Percentiles rank a stretch among this genome's conserved stretches.
Evolutionary conservation across 2,888 invertebrate species (phyloP).

Genomic region (Balanococcus diminutus): DNA sequence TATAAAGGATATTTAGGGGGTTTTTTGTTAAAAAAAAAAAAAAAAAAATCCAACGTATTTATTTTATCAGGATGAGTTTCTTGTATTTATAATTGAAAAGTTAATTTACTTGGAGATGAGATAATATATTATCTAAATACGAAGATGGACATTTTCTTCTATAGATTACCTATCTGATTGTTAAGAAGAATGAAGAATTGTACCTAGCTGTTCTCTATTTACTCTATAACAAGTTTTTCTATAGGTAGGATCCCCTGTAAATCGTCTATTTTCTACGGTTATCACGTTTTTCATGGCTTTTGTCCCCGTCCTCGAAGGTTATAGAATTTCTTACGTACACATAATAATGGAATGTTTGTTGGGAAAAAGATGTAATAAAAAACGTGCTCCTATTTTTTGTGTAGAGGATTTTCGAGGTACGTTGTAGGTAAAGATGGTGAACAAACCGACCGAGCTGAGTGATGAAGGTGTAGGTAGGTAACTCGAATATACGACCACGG

Average conservation of each 20-base stretch:
- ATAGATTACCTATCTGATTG: background rate
- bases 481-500: background rate
- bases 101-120: no score
- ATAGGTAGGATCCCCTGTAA: background rate
- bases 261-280: background rate
- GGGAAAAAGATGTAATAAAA: background rate
- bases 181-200: background rate
- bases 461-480: background rate
- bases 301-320: background rate
- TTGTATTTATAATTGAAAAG: no score
- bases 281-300: background rate
- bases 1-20: no score
- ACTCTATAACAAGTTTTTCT: background rate
- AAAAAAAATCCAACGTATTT: no score
- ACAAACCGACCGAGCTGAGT: background rate
- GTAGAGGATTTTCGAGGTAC: background rate
- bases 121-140: no score
- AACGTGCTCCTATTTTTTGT: background rate
- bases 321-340: background rate
- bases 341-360: background rate
- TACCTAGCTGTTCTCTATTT: background rate
- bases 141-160: no score
- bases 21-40: no score
- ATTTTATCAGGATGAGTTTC: no score
- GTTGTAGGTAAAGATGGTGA: background rate